These are phyloP conservation scores for Litoditis marina DNA, from an alignment of 2,888 invertebrate species.

Conservation along the genomic window DNA sequence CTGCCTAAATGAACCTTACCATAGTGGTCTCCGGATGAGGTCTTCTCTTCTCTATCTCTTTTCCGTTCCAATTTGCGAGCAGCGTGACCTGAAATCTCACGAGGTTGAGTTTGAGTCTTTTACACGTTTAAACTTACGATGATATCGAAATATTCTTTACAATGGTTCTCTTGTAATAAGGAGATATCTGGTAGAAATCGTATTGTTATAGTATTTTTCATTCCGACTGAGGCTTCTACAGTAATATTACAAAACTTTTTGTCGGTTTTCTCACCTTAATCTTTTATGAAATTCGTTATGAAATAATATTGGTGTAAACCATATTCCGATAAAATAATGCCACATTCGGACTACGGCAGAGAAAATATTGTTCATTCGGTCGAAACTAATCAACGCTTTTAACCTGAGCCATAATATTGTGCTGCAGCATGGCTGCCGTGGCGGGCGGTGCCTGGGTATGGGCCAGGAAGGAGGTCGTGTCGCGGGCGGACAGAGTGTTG, in stretches of 20 bases:
- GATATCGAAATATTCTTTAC: no score
- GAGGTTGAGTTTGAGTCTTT: not conserved
- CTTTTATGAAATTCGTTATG: no score
- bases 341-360: not conserved
- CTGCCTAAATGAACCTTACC: not conserved
- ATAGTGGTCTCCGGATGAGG: not conserved
- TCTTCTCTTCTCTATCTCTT: not conserved
- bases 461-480: constrained; percentile 30
- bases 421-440: constrained; percentile 15
- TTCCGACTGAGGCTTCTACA: no score
- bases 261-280: no score
- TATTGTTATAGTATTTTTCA: no score
- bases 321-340: no score
- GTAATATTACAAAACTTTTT: no score
- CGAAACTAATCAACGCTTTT: not conserved
- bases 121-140: no score
- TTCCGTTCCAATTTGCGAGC: not conserved
- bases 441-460: constrained; percentile 1
- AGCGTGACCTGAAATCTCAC: not conserved
- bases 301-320: no score
- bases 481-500: constrained; percentile 37
- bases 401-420: constrained; percentile 21
- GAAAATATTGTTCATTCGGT: not conserved
- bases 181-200: no score
- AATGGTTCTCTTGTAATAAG: no score